These are phyloP conservation scores for Drosophila picticornis DNA, from an alignment of 2,888 invertebrate genomes.

Conservation along the genomic window DNA sequence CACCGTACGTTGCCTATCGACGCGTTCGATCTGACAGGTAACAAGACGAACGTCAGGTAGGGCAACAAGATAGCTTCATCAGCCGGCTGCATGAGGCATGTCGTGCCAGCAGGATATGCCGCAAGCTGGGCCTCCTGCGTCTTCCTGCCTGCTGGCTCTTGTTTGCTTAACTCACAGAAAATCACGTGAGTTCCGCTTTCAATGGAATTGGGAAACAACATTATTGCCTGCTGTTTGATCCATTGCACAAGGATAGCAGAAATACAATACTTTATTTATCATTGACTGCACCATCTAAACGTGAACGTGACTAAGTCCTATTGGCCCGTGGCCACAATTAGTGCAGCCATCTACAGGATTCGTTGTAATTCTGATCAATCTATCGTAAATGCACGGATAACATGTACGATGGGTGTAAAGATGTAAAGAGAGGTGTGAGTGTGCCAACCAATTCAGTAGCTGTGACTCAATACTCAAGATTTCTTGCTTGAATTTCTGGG, in stretches of 20 bases:
- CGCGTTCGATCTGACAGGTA: slow-evolving; percentile 76
- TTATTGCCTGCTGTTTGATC: slow-evolving; percentile 44
- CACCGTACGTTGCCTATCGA: slow-evolving; percentile 63
- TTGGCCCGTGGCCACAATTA: slow-evolving; percentile 56
- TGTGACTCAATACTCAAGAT: not conserved
- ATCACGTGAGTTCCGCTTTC: slow-evolving; percentile 31
- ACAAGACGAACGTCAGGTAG: slow-evolving; percentile 50
- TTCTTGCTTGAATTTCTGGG: not conserved
- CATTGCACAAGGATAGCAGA: slow-evolving; percentile 27
- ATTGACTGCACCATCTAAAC: slow-evolving; percentile 29
- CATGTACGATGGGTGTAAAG: not conserved
- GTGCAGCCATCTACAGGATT: slow-evolving; percentile 22
- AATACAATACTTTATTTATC: slow-evolving; percentile 2
- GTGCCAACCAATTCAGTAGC: not conserved
- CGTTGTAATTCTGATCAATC: slow-evolving; percentile 15
- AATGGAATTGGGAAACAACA: slow-evolving; percentile 25
- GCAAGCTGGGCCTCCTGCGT: slow-evolving; percentile 11
- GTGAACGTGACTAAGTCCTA: slow-evolving; percentile 44
- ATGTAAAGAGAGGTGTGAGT: not conserved
- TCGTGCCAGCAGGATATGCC: slow-evolving; percentile 58
- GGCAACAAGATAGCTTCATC: slow-evolving; percentile 47
- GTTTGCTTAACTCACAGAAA: slow-evolving; percentile 21
- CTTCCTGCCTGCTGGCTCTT: slow-evolving; percentile 15
- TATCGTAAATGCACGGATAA: slow-evolving; percentile 4
- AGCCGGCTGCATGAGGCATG: slow-evolving; percentile 33